Evolutionary conservation across 2,888 invertebrate genomes (phyloP).

Genomic region (Drosophila heteroneura): DNA sequence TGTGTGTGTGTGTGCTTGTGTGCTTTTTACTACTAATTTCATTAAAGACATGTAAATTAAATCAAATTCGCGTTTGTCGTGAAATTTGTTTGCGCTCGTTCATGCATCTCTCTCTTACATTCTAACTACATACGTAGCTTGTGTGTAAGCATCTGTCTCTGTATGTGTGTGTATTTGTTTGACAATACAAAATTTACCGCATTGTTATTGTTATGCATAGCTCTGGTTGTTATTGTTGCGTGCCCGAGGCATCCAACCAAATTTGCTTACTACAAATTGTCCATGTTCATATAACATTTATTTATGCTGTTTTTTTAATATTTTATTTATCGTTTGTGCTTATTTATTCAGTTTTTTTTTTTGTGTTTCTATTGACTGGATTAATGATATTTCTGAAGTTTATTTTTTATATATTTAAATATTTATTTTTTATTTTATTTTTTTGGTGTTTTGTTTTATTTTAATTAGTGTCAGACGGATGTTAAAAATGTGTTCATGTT

Average conservation of each 20-base stretch:
- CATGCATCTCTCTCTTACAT: constrained; percentile 27
- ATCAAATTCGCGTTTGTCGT: constrained; percentile 70
- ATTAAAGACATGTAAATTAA: constrained; percentile 80
- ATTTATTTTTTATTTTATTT: constrained; percentile 1
- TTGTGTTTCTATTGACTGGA: constrained; percentile 5
- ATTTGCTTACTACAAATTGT: constrained; percentile 52
- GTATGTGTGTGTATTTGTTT: constrained; percentile 39
- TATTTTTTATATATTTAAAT: neutral
- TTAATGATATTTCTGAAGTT: constrained; percentile 12
- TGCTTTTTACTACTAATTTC: constrained; percentile 68
- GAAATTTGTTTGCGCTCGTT: constrained; percentile 62
- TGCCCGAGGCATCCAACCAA: constrained; percentile 43
- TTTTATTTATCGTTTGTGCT: neutral
- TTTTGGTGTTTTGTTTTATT: constrained; percentile 1
- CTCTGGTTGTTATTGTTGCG: constrained; percentile 36
- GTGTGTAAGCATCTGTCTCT: constrained; percentile 6
- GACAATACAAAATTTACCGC: constrained; percentile 46
- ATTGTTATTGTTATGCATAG: constrained; percentile 24
- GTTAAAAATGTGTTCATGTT: too few species aligned
- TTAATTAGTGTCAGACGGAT: constrained; percentile 27
- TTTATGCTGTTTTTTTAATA: constrained; percentile 12
- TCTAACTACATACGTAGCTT: constrained; percentile 1
- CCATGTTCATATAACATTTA: constrained; percentile 37
- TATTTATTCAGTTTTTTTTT: constrained; percentile 9
- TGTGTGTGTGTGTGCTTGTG: constrained; percentile 13